Evolutionary conservation across 2,113 vertebrate species (phyloP), one percentile per base, ranked within the genome.

Genomic region (Varanus salvator): DNA sequence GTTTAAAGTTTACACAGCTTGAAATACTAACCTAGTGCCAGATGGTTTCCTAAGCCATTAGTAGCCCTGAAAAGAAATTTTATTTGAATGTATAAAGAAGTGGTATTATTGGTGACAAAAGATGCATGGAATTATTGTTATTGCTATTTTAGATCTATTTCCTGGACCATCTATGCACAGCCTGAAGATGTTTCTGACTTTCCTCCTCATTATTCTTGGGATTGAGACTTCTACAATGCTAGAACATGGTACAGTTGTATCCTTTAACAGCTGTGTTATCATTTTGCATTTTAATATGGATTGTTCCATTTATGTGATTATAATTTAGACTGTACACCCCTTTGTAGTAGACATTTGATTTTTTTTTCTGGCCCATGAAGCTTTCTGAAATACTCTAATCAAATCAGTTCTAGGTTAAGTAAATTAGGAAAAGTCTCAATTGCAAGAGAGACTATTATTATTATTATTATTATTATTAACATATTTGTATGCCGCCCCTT

Each of bases 211-310:
- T 71, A 54, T 87, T 72, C 78, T 48, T 68, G 85, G 80, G 12
- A 52, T 75, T 64, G 87, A 91, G 54, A 80, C 76, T n/a, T 92
- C 87, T 77, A 17, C 85, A 57, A 25, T 87, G 84, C 93, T 92
- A 71, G 80, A 87, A 81, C 82, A 69, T n/a, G 91, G 93, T 93
- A 93, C 68, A n/a, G 11, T 11, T n/a, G 48, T 84, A 78, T 84
- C 29, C 76, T 87, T 91, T 17, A 29, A 82, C 60, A 75, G 9
- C 6, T 72, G 34, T n/a, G 29, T 54, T 19, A 15, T 44, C 27
- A 74, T 75, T 34, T 60, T 75, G 60, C 14, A 44, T 31, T n/a
- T 71, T 29, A 44, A 82, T 23, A 23, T n/a, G 44, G 23, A 27
- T 89, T 25, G 14, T 85, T 54, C 60, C 17, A 21, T n/a, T 3